Percentiles rank a stretch among this genome's conserved stretches.
Conservation (phyloP, 2,888 invertebrate species). For the Andrena haemorrhoa region DNA sequence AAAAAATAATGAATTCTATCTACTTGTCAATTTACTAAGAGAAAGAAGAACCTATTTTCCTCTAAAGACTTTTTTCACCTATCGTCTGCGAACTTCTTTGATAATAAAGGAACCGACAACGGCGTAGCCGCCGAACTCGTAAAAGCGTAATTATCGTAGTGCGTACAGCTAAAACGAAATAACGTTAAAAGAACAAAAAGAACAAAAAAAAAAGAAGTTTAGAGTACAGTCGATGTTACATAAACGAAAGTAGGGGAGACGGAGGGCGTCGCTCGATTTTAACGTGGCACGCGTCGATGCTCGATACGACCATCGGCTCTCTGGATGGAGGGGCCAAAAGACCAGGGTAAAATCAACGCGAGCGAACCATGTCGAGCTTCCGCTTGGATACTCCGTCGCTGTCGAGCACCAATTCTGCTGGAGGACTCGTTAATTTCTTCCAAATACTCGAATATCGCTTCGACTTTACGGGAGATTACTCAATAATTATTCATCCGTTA, state of each 20-base stretch:
- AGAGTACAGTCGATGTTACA: constrained; percentile 74
- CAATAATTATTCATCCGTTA: too few relatives aligned
- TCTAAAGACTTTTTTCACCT: constrained; percentile 83
- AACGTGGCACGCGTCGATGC: constrained; percentile 28
- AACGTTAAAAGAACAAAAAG: constrained; percentile 35
- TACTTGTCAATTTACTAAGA: constrained; percentile 82
- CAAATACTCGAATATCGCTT: too few relatives aligned
- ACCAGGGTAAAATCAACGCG: constrained; percentile 45
- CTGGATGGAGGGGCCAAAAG: constrained; percentile 23
- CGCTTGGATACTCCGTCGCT: constrained; percentile 12
- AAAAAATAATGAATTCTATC: constrained; percentile 70
- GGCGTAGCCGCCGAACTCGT: constrained; percentile 57
- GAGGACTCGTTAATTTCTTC: constrained; percentile 19
- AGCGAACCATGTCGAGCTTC: constrained; percentile 18
- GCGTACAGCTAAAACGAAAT: constrained; percentile 54
- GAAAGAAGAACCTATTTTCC: constrained; percentile 78
- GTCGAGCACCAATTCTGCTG: constrained; percentile 6
- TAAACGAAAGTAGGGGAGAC: constrained; percentile 60
- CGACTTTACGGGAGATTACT: too few relatives aligned
- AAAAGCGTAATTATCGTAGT: constrained; percentile 65
- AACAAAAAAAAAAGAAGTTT: constrained; percentile 46
- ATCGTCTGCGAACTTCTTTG: constrained; percentile 57
- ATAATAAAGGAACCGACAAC: constrained; percentile 51
- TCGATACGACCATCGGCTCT: constrained; percentile 32
- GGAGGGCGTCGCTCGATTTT: constrained; percentile 38